Evolutionary conservation across 2,797 vertebrate genomes (phyloP), one percentile per base, ranked within the genome.

Genomic region (Staurois parvus): DNA sequence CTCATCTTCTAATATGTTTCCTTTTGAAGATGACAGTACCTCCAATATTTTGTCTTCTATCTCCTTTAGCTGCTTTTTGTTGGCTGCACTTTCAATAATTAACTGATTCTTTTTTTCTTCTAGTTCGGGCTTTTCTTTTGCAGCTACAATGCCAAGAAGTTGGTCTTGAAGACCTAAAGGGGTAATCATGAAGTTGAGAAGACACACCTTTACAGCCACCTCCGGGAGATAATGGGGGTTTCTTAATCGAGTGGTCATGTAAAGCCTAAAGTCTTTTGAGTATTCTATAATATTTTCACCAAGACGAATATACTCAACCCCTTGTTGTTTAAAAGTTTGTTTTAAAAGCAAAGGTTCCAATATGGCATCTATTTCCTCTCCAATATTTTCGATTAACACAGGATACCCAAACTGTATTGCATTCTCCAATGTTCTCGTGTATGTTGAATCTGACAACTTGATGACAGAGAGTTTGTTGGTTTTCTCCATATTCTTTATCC

Each of bases 181-280:
- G 0, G 97, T 98, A 91, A 98, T 98, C 97, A 98, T 97, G 52
- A 99, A 99, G 92, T 99, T 99, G 75, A 99, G 93, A 19, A 99
- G 93, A 88, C 97, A 98, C 86, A 99, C 97, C 90, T 98, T 99
- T 70, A 98, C 95, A 0, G 97, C 96, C 11, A 98, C 93, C 88
- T 99, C 97, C 9, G 98, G 97, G 42, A 98, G 95, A 90, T 98
- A 99, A 91, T 99, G 98, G n/a, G 97, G 97, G 89, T 97, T 99
- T 88, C 97, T 95, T 89, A 98, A 92, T 24, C 95, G 92, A 0
- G 97, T 99, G 45, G 98, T 98, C 87, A 99, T 97, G 87, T 99
- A 99, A 76, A 99, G 94, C 79, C 93, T 93, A 91, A 99, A 99
- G 79, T 97, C 95, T 88, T 84, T 93, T 3, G 94, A 96, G 90